Conservation (phyloP, 64 coral and sea anemone genomes). For the Pocillopora verrucosa region DNA sequence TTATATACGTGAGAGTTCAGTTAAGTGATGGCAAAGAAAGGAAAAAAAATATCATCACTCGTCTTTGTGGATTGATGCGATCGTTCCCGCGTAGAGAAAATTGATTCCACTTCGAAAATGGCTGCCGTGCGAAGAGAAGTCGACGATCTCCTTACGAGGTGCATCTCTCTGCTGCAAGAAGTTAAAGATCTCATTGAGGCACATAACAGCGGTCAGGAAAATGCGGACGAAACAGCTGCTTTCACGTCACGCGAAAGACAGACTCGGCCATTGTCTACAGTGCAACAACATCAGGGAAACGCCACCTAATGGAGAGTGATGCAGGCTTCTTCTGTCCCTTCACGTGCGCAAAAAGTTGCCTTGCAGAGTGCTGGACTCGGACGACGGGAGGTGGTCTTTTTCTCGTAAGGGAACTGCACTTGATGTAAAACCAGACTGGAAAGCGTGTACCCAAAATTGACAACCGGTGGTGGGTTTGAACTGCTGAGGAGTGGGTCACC, state of each 20-base stretch:
- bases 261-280: neutral
- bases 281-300: neutral
- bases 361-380: constrained; percentile 62
- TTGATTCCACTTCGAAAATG: constrained; percentile 7
- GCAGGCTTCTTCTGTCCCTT: constrained; percentile 7
- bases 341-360: constrained; percentile 16
- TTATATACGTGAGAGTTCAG: no score
- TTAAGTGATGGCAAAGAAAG: no score
- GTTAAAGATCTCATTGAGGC: constrained; percentile 15
- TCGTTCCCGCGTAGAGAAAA: neutral
- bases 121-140: neutral
- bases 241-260: neutral
- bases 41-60: no score
- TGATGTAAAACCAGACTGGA: constrained; percentile 39
- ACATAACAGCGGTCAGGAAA: neutral
- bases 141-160: neutral
- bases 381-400: constrained; percentile 42
- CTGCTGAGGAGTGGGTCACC: constrained; percentile 7
- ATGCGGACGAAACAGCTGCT: neutral
- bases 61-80: neutral
- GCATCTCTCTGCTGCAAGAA: neutral
- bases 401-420: constrained; percentile 41
- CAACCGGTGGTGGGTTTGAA: neutral
- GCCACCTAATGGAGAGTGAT: constrained; percentile 2
- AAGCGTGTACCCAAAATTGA: constrained; percentile 47